These are phyloP conservation scores for Netelia melanura DNA, from an alignment of 2,888 invertebrate species.

Conservation along the genomic window DNA sequence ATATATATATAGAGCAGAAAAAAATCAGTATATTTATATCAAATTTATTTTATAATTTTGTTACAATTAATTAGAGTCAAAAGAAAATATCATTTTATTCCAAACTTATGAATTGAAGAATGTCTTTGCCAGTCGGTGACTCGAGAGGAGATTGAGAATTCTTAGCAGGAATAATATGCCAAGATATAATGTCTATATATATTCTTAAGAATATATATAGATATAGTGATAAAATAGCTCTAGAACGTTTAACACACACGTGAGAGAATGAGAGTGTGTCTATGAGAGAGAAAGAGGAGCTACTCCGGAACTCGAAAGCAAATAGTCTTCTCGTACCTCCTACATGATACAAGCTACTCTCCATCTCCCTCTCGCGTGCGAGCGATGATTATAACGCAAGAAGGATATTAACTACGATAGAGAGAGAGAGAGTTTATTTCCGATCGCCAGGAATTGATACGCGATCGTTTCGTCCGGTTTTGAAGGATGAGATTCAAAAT, in stretches of 20 bases:
- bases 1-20: not conserved
- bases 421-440: constrained; percentile 46
- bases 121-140: not conserved
- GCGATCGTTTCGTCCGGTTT: constrained; percentile 19
- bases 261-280: no score
- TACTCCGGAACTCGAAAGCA: constrained; percentile 36
- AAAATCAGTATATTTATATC: no score
- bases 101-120: not conserved
- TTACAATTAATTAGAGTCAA: no score
- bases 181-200: not conserved
- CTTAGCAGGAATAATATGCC: not conserved
- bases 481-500: constrained; percentile 22
- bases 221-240: not conserved
- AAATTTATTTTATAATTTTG: no score
- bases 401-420: constrained; percentile 41
- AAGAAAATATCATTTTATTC: no score
- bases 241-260: constrained; percentile 42
- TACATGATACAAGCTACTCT: no score
- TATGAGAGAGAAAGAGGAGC: constrained; percentile 18
- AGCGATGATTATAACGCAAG: constrained; percentile 8
- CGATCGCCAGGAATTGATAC: constrained; percentile 49
- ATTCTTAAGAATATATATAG: not conserved
- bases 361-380: not conserved
- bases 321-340: not conserved
- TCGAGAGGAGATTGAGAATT: not conserved